phyloP scores from a whole-genome alignment of 2,113 vertebrate species.

The Abramis brama region DNA sequence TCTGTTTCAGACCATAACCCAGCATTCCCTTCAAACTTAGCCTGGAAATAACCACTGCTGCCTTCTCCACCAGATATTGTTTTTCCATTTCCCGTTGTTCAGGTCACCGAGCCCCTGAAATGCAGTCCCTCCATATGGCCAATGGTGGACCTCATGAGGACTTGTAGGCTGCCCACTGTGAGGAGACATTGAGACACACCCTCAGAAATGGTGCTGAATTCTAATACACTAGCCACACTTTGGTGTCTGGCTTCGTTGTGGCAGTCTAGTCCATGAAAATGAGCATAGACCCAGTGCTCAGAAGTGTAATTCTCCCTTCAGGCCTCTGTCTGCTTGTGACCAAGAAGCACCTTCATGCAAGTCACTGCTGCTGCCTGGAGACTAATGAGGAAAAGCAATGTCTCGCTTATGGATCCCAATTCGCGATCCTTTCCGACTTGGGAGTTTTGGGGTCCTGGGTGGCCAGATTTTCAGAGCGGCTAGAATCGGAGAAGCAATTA shows the following conservation, averaged over 20 bases:
- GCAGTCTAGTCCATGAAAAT: constrained; percentile 46
- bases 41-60: background rate
- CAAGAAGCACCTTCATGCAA: constrained; percentile 60
- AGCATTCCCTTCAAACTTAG: background rate
- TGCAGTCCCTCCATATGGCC: background rate
- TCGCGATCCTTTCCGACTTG: constrained; percentile 46
- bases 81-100: background rate
- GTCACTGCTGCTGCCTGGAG: constrained; percentile 53
- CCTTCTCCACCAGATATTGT: background rate
- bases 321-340: constrained; percentile 58
- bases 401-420: constrained; percentile 61
- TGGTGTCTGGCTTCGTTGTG: constrained; percentile 11
- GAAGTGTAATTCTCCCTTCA: constrained; percentile 60
- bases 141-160: background rate
- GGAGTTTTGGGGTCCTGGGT: constrained; percentile 56
- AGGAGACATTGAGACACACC: constrained; percentile 12
- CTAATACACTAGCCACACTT: constrained; percentile 25
- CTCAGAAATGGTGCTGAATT: constrained; percentile 28
- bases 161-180: constrained; percentile 29
- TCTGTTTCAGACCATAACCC: background rate
- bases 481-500: constrained; percentile 49
- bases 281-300: constrained; percentile 38
- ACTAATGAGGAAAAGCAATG: constrained; percentile 64
- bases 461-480: constrained; percentile 44
- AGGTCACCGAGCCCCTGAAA: constrained; percentile 5